A percentile compares a stretch with the other conserved stretches of the same genome.
phyloP scores from a whole-genome alignment of 2,888 invertebrate species.

The Apodemia duryi region DNA sequence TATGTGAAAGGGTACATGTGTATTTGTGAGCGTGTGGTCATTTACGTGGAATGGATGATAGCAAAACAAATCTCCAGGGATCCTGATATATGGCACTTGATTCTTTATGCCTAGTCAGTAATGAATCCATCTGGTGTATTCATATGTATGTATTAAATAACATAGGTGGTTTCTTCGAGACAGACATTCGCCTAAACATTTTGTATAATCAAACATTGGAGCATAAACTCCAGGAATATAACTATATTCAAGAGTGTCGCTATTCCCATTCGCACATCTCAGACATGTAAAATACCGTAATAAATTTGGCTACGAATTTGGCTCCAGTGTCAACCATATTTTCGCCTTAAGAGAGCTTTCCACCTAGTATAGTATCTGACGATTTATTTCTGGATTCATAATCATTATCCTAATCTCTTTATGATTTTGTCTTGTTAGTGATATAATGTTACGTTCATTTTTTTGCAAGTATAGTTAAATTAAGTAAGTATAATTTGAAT shows the following conservation, averaged over 20 bases:
- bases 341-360: neutral
- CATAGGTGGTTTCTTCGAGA: too few species aligned
- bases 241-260: constrained; percentile 9
- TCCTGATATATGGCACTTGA: too few species aligned
- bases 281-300: constrained; percentile 35
- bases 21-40: too few species aligned
- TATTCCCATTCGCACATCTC: constrained; percentile 21
- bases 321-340: constrained; percentile 14
- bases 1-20: too few species aligned
- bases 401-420: constrained; percentile 2
- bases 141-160: too few species aligned
- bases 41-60: too few species aligned
- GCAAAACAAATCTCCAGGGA: too few species aligned
- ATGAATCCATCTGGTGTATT: too few species aligned
- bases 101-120: too few species aligned
- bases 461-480: too few species aligned
- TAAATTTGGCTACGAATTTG: constrained; percentile 31
- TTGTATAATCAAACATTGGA: neutral
- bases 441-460: too few species aligned
- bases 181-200: neutral
- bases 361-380: neutral
- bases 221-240: neutral
- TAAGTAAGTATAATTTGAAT: too few species aligned
- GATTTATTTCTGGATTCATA: constrained; percentile 7
- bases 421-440: neutral